Evolutionary conservation across 2,113 vertebrate genomes (phyloP), one percentile per base, ranked within the genome.

Genomic region (Cricetomys ansorgei): DNA sequence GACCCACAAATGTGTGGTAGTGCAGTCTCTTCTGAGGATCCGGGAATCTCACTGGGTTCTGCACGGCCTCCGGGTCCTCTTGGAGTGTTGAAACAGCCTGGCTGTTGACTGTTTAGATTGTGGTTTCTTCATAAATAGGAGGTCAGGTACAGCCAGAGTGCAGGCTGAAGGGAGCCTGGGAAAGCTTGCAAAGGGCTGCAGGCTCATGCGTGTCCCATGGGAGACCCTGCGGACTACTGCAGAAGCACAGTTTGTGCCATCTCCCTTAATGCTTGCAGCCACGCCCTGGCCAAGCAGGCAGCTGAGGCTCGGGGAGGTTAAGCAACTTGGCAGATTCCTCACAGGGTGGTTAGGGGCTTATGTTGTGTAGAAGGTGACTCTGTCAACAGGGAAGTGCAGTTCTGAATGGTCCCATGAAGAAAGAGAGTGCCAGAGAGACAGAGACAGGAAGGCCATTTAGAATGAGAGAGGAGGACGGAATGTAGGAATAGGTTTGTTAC

Each of bases 61-160:
- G 80, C 72, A 21, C 40, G 31, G 48, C 88, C 59, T 81, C 1
- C 7, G 90, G 64, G 92, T 97, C 70, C 72, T 11, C 75, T 73
- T 57, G 70, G 55, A 85, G 31, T 80, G 69, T 79, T 62, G 83
- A 97, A 84, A 95, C 53, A 80, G 75, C 50, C 84, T 85, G 80
- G 69, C 57, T 37, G 34, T 76, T 59, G 65, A 73, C 17, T 3
- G 0, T 59, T 95, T 84, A 57, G 40, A 72, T 37, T 94, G 88
- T 87, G 89, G 50, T 29, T 79, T 96, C 53, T 92, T 93, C 87
- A 72, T 92, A 85, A 88, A 92, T 81, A 88, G 45, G 70, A 79
- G 53, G 64, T 96, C 75, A 88, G 45, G 89, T n/a, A 19, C n/a
- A 95, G 85, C 57, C 80, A 37, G 81, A 92, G 69, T 27, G 12